Evolutionary conservation across 2,888 invertebrate genomes (phyloP), one percentile per base, ranked within the genome.

Genomic region (Xanthorhoe spadicearia): DNA sequence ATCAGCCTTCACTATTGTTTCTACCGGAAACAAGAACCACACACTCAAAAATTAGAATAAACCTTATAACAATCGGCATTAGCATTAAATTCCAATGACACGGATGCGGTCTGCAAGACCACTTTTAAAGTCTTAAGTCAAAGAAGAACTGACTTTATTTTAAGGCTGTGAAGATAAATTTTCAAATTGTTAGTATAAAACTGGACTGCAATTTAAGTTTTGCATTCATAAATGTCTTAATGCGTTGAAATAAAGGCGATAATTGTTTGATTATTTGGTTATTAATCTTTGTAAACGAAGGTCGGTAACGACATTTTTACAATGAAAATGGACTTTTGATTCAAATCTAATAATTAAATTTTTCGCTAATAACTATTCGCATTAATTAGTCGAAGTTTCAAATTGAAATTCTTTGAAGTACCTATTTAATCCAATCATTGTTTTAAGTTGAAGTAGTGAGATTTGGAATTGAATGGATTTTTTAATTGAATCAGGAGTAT

Each of bases 1-100:
- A 69, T 68, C 75, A 79, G 74, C 81, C 78, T 79, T 79, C 75
- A 64, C 76, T 68, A 78, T 81, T 81, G 82, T 81, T 77, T 71
- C 66, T 61, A 70, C 68, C 75, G 77, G 80, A 79, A 70, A 69
- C 71, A 54, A 72, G 61, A 54, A 71, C 73, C 56, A 64, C 54
- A 61, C 64, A 61, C 66, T 61, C 46, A 61, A 69, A 57, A 66
- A 54, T 54, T 35, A 38, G 38, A 70, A 64, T 57, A 64, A 50
- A 70, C 72, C 72, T 68, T 75, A 68, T 70, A 48, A n/a, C 58
- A 5, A n/a, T 5, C 17, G 0, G 0, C 4, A 62, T 75, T 72
- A 74, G 67, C 60, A 54, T 65, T 48, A 72, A 64, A 69, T 64
- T 62, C 56, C 53, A 51, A 66, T 64, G 50, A 38, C 56, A 60